Conservation (phyloP, 1,140 invertebrate species). For the Triops longicaudatus region DNA sequence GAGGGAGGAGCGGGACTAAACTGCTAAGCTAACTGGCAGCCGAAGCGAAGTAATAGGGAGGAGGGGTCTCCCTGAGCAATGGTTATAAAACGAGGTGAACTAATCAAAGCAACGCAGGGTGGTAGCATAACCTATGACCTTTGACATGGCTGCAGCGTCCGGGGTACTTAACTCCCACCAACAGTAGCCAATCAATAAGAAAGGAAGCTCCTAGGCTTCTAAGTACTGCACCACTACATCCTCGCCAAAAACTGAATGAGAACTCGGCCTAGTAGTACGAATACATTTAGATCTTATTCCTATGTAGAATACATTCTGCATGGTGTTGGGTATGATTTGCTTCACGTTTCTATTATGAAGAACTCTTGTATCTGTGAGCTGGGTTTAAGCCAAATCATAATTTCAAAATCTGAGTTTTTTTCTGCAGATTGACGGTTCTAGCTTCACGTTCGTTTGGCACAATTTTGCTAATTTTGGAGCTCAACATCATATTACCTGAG, state of each 20-base stretch:
- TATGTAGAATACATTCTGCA: no score
- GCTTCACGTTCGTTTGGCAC: no score
- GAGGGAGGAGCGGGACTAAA: neutral
- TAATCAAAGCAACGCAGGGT: neutral
- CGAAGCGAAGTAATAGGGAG: neutral
- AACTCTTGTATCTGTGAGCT: no score
- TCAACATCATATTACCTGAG: no score
- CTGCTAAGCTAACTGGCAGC: neutral
- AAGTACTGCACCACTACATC: neutral
- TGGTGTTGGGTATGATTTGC: no score
- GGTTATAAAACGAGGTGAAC: slow-evolving; percentile 1
- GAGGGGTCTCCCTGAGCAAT: neutral
- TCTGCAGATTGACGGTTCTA: no score
- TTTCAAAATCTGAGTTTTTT: no score
- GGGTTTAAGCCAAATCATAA: no score
- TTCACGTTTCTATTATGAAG: no score
- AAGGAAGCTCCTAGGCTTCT: neutral
- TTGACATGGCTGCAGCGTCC: slow-evolving; percentile 1
- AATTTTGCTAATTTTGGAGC: no score
- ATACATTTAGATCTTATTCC: no score
- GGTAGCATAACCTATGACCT: slow-evolving; percentile 5
- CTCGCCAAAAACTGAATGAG: neutral
- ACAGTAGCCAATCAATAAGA: neutral
- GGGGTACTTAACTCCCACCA: neutral
- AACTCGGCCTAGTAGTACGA: neutral